Conservation (phyloP, 2,888 invertebrate genomes). For the Pristionchus maxplancki region DNA sequence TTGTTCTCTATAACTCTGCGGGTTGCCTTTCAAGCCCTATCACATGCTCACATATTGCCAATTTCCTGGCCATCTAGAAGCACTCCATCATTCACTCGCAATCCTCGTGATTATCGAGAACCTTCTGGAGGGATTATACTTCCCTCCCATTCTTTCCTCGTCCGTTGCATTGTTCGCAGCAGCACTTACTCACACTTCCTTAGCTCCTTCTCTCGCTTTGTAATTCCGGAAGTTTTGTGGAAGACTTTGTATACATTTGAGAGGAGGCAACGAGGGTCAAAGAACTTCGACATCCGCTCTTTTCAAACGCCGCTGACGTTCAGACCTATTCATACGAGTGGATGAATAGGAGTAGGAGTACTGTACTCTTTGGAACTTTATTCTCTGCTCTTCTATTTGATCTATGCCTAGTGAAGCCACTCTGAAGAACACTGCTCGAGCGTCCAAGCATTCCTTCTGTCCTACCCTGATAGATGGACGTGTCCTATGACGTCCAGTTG, state of each 20-base stretch:
- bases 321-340: neutral
- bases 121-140: neutral
- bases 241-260: slow-evolving; percentile 10
- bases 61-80: neutral
- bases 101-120: neutral
- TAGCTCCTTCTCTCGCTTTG: neutral
- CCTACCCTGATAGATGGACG: too few relatives aligned
- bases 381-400: neutral
- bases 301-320: slow-evolving; percentile 35
- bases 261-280: neutral
- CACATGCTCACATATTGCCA: neutral
- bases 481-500: neutral
- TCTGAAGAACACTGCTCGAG: too few relatives aligned
- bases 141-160: neutral
- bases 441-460: too few relatives aligned
- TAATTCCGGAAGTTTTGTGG: slow-evolving; percentile 28
- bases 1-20: neutral
- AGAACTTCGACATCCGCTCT: slow-evolving; percentile 41
- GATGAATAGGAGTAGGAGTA: neutral
- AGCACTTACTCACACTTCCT: neutral
- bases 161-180: neutral
- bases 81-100: neutral
- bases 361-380: neutral
- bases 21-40: neutral
- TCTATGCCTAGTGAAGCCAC: neutral